phyloP scores from a whole-genome alignment of 2,797 vertebrate species.

The Mormyrops attenuatus region DNA sequence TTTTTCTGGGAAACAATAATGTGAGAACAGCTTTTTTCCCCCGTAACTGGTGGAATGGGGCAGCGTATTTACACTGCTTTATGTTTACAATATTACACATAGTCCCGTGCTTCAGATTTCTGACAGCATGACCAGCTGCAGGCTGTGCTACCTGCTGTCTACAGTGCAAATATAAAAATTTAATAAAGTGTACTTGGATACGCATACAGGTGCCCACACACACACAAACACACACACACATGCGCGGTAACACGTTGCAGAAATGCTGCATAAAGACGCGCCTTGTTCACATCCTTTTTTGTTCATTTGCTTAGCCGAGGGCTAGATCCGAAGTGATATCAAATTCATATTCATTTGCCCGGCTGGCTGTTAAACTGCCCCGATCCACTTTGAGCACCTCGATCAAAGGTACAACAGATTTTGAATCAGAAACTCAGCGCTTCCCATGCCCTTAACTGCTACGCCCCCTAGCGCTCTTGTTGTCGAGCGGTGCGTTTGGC shows the following conservation, averaged over 20 bases:
- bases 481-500: neutral
- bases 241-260: neutral
- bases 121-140: neutral
- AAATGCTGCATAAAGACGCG: neutral
- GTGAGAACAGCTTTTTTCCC: neutral
- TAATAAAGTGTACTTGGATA: neutral
- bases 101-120: neutral
- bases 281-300: neutral
- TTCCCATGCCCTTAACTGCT: neutral
- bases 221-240: neutral
- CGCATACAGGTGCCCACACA: neutral
- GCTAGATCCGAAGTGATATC: neutral
- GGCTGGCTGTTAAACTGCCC: neutral
- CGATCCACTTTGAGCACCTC: neutral
- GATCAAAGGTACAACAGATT: neutral
- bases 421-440: neutral
- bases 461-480: neutral
- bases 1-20: neutral
- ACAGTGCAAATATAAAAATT: neutral
- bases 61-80: neutral
- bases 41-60: neutral
- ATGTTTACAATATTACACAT: neutral
- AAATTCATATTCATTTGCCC: neutral
- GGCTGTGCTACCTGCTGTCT: neutral
- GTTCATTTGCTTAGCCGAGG: neutral